These are phyloP conservation scores for Cynopterus brachyotis DNA, from an alignment of 2,113 vertebrate genomes.

Conservation along the genomic window DNA sequence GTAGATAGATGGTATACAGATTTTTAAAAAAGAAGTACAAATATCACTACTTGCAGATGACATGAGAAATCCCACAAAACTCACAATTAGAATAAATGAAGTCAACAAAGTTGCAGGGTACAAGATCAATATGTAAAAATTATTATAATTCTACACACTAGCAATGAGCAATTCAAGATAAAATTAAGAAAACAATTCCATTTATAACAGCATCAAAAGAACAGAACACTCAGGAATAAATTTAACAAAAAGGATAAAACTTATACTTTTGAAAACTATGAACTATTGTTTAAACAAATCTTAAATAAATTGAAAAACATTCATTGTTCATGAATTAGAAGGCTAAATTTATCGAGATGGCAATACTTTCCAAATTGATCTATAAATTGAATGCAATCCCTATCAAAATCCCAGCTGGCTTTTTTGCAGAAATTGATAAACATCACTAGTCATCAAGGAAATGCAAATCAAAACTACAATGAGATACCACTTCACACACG, in stretches of 20 bases:
- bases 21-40: neutral
- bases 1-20: neutral
- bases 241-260: neutral
- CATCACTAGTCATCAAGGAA: neutral
- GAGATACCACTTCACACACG: neutral
- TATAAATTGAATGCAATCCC: neutral
- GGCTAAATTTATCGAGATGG: neutral
- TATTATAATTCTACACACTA: neutral
- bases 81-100: neutral
- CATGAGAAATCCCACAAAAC: neutral
- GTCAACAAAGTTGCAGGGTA: neutral
- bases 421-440: neutral
- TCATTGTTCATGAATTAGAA: neutral
- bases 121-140: neutral
- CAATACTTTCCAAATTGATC: neutral
- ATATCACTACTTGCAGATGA: neutral
- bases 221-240: neutral
- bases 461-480: neutral
- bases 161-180: neutral
- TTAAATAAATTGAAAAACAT: neutral
- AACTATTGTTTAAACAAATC: neutral
- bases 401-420: neutral
- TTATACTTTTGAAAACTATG: neutral
- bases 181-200: constrained; percentile 25
- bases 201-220: neutral